phyloP scores from a whole-genome alignment of 2,888 invertebrate genomes.

The Incurvaria masculella region DNA sequence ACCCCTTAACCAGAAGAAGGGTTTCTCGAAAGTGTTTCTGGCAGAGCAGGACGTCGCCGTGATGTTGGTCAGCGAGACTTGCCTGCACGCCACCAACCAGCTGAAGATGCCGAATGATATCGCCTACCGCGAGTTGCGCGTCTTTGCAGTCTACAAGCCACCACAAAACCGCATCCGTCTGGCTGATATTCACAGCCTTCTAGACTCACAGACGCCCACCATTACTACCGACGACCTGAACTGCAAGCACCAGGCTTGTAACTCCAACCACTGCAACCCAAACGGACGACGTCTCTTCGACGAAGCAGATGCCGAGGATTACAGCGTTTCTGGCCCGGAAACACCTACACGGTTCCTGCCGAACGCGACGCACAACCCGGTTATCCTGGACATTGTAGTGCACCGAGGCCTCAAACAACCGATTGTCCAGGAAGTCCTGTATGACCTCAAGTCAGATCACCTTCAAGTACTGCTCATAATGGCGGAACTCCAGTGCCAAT shows the following conservation, averaged over 20 bases:
- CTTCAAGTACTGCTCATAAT: not conserved
- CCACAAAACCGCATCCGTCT: not conserved
- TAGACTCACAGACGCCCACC: not conserved
- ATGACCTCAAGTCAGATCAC: too few species aligned
- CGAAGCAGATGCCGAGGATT: not conserved
- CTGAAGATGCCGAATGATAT: not conserved
- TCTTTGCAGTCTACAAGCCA: not conserved
- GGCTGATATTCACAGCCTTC: too few species aligned
- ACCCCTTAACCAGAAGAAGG: not conserved
- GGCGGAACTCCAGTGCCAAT: not conserved
- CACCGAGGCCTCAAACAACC: too few species aligned
- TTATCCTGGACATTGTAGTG: too few species aligned
- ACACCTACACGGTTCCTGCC: too few species aligned
- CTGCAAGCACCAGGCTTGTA: not conserved
- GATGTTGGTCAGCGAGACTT: conserved; percentile 2
- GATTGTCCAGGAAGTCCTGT: not conserved
- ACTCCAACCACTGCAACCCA: not conserved
- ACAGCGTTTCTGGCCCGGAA: not conserved
- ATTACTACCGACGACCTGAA: not conserved
- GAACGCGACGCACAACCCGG: not conserved
- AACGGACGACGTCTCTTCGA: conserved; percentile 1
- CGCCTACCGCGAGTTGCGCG: not conserved
- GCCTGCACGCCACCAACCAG: not conserved
- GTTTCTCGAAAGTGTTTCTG: not conserved
- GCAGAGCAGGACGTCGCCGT: not conserved